Evolutionary conservation across 2,888 invertebrate genomes (phyloP).

Genomic region (Phaedon cochleariae): DNA sequence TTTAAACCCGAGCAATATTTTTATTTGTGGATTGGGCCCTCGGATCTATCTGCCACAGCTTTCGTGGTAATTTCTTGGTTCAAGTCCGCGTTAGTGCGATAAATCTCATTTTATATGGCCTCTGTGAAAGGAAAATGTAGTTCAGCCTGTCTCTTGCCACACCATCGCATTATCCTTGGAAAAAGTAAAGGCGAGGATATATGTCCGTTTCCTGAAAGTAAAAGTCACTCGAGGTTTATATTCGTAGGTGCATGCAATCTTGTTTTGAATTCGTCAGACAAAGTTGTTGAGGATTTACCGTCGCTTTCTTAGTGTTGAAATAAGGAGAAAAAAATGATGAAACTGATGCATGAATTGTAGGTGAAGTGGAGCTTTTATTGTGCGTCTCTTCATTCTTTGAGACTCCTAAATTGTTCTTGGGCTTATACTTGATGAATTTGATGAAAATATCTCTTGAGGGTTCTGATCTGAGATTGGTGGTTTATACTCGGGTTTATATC

Average conservation of each 20-base stretch:
- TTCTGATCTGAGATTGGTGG: too few relatives aligned
- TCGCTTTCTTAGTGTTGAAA: too few relatives aligned
- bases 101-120: conserved; percentile 56
- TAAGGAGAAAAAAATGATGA: too few relatives aligned
- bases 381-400: too few relatives aligned
- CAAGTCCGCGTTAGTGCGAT: conserved; percentile 54
- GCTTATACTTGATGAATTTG: too few relatives aligned
- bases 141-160: conserved; percentile 34
- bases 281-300: not conserved
- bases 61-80: conserved; percentile 56
- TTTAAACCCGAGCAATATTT: conserved; percentile 55
- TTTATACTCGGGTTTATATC: too few relatives aligned
- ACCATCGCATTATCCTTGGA: conserved; percentile 32
- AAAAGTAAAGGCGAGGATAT: conserved; percentile 21
- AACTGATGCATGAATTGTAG: too few relatives aligned
- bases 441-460: too few relatives aligned
- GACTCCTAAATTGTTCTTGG: too few relatives aligned
- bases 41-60: conserved; percentile 56
- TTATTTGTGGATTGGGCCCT: conserved; percentile 56
- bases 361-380: too few relatives aligned
- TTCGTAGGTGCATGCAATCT: conserved; percentile 15
- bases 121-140: conserved; percentile 38
- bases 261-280: not conserved
- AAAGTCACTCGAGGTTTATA: conserved; percentile 30
- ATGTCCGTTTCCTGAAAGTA: conserved; percentile 23